Base-by-base conservation (phyloP, 2,888 invertebrate genomes). In the Himalopsyche tibetana region DNA sequence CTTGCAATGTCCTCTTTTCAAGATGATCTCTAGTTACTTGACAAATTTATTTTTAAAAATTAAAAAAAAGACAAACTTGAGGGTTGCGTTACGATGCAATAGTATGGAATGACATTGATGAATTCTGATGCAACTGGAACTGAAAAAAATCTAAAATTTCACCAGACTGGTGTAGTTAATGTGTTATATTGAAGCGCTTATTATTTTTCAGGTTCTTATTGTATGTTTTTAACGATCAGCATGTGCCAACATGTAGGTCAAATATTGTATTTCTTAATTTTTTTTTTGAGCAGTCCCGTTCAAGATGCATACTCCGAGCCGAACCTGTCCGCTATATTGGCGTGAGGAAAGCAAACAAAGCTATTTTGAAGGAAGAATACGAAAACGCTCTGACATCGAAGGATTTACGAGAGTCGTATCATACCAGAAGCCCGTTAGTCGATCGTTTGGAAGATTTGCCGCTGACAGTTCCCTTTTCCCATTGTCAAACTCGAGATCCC, bases 251-350 rank as follows among this genome's bases (percentile, higher is more conserved):
- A 51, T 84, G 79, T 80, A 51, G 80, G 82, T 86, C 83, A 84
- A 84, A 55, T 86, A 80, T 86, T 86, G 83, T 84, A 56, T 55
- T 85, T 88, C 83, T 88, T 87, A 84, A 87, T 87, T 87, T 86
- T 87, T 83, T 51, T 51, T 88, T 80, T 80, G 82, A 87, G 83
- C 87, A 89, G 89, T 87, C 86, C 87, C 88, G 86, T 88, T 84
- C 88, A 89, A 87, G 87, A 89, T 89, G 89, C 85, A 82, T 82
- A 69, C 87, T 85, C 15, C 55, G 45, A 82, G 9, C 83, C 45
- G 63, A 82, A 56, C 69, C 80, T 36, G 42, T 56, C 80, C 80
- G 80, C 85, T 63, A 51, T 80, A 15, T 55, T 38, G 69, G 86
- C 80, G 84, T 38, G 82, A 82, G 84, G 84, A 86, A 84, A 84